Conservation (phyloP, 2,797 vertebrate species). For the Cyclopterus lumpus region DNA sequence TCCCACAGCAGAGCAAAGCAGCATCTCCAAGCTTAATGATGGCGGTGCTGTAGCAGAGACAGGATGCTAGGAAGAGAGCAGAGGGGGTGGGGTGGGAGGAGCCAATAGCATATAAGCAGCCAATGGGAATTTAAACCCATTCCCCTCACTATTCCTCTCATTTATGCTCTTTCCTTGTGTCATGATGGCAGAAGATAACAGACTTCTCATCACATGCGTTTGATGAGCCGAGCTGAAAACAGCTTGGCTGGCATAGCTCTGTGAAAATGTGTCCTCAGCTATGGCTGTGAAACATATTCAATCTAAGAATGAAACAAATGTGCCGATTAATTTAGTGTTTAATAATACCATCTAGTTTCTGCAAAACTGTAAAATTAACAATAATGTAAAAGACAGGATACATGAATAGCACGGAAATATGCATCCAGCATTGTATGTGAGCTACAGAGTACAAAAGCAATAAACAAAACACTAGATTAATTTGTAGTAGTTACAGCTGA, state of each 20-base stretch:
- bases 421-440: not conserved
- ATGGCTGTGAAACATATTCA: not conserved
- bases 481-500: not conserved
- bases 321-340: conserved; percentile 13
- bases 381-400: not conserved
- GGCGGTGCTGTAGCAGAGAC: conserved; percentile 62
- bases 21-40: conserved; percentile 66
- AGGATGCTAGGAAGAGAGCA: conserved; percentile 64
- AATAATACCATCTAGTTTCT: not conserved
- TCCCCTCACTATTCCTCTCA: conserved; percentile 5
- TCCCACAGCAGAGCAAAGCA: conserved; percentile 58
- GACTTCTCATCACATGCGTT: conserved; percentile 46
- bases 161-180: conserved; percentile 16
- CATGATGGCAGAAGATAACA: conserved; percentile 45
- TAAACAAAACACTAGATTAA: not conserved
- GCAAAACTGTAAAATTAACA: not conserved
- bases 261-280: conserved; percentile 9
- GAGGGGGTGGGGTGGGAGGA: conserved; percentile 50
- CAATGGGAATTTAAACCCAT: conserved; percentile 52
- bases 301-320: not conserved
- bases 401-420: not conserved
- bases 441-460: conserved; percentile 4
- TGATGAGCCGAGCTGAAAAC: conserved; percentile 15
- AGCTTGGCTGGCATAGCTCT: not conserved
- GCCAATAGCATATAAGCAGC: conserved; percentile 47